Conservation (phyloP, 2,113 vertebrate genomes). For the Falco punctatus region DNA sequence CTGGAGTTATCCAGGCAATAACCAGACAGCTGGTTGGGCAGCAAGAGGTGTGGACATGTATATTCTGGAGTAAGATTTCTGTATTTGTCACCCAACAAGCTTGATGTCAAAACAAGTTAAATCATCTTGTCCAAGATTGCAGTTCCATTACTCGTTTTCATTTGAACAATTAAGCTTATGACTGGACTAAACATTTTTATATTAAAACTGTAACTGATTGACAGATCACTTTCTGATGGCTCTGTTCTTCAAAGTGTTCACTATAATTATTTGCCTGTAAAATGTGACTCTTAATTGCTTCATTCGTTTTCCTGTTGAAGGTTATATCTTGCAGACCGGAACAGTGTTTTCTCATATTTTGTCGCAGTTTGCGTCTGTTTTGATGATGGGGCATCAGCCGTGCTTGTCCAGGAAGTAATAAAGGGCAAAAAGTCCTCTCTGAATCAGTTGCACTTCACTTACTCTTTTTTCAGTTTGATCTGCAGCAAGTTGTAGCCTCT, state of each 20-base stretch:
- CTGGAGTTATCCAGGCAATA: neutral
- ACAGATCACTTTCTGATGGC: neutral
- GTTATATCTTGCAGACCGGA: neutral
- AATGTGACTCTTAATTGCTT: neutral
- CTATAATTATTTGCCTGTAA: neutral
- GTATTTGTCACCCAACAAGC: neutral
- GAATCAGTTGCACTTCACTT: neutral
- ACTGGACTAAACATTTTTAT: conserved; percentile 41
- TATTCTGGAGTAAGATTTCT: neutral
- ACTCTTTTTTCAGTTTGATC: neutral
- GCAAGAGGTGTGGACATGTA: fast-evolving
- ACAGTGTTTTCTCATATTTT: neutral
- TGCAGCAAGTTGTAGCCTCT: neutral
- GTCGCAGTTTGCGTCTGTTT: neutral
- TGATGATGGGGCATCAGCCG: neutral
- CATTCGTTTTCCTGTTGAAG: neutral
- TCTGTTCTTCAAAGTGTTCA: neutral
- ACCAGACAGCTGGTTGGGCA: neutral
- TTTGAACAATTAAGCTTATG: neutral
- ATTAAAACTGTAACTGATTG: conserved; percentile 51
- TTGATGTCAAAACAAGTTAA: neutral
- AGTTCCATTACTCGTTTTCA: neutral
- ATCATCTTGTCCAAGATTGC: neutral
- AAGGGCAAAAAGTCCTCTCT: conserved; percentile 9
- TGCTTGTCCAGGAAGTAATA: conserved; percentile 10